These are phyloP conservation scores for Tiphia femorata DNA, from an alignment of 2,888 invertebrate genomes.

Conservation along the genomic window DNA sequence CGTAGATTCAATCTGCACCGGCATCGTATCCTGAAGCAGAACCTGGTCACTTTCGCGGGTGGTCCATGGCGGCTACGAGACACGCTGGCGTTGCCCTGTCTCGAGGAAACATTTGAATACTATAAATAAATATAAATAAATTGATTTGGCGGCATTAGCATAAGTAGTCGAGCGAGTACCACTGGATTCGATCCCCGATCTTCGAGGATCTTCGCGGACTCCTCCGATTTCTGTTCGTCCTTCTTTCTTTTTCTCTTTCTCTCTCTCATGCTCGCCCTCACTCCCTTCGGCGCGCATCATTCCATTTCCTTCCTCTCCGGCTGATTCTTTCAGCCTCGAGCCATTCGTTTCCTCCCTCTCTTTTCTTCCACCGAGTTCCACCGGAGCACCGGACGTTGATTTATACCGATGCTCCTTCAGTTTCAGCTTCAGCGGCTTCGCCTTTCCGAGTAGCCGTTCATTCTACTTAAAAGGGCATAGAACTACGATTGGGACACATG, in stretches of 20 bases:
- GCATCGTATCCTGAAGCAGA: constrained; percentile 20
- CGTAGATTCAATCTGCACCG: no score
- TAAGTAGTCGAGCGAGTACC: constrained; percentile 52
- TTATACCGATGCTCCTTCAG: constrained; percentile 49
- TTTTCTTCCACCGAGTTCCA: no score
- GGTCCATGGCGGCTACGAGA: constrained; percentile 39
- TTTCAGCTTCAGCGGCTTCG: constrained; percentile 39
- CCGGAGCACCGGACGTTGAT: constrained; percentile 48
- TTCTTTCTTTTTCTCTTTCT: constrained; percentile 21
- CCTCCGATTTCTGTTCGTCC: constrained; percentile 25
- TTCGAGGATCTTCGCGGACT: constrained; percentile 19
- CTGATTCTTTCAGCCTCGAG: constrained; percentile 19
- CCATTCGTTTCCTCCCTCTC: constrained; percentile 13
- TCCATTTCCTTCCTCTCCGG: constrained; percentile 30
- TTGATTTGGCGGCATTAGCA: constrained; percentile 61
- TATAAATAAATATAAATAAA: constrained; percentile 64
- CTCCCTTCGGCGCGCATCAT: constrained; percentile 10
- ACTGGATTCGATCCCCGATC: no score
- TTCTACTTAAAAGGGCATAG: constrained; percentile 50
- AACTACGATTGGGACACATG: no score
- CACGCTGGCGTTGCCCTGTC: constrained; percentile 34
- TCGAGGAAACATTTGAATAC: constrained; percentile 57
- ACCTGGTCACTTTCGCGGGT: constrained; percentile 54
- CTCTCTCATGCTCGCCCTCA: constrained; percentile 15
- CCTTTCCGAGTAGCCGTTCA: constrained; percentile 28